Evolutionary conservation across 2,113 vertebrate genomes (phyloP), one percentile per base, ranked within the genome.

Genomic region (Anguilla japonica): DNA sequence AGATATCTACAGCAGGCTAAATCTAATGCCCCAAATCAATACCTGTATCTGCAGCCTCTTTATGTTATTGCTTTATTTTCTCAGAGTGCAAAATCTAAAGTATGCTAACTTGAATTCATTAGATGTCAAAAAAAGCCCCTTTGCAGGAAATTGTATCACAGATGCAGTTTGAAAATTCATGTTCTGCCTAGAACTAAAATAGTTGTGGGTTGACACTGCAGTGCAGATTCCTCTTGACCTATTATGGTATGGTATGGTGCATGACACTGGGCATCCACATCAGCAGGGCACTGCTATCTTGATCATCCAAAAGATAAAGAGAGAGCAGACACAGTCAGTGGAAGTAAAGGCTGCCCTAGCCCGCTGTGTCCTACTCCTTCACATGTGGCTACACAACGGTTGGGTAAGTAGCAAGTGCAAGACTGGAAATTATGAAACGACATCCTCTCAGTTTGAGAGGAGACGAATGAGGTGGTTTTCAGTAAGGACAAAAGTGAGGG

Each of bases 371-470:
- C 43, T 11, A 43, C 57, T 22, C 13, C 22, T 46, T 6, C 22
- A 34, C 75, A 75, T 60, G 13, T 63, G 39, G 84, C 56, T 85
- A 80, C 84, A 80, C 71, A 80, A 46, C 14, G 53, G 75, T 34
- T 39, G 84, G 84, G 39, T 41, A 34, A 29, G 43, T 20, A 85
- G 22, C 34, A 22, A 6, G 20, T 81, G 75, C 71, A 14, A 13
- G 20, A 39, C n/a, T 7, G 75, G 84, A 80, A 85, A 85, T 40
- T 80, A 80, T 80, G 78, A 50, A 81, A 85, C 60, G 20, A 39
- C 41, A 26, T 26, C 60, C 22, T 26, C 43, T 9, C 3, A 29
- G 41, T 29, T 7, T 29, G 41, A 53, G 29, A 79, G 34, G 18
- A 79, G 75, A 82, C 15, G 20, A n/a, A 29, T 34, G 16, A 83